A percentile compares a stretch with the other conserved stretches of the same genome.
These are phyloP conservation scores for Gephyroberyx darwinii DNA, from an alignment of 2,797 vertebrate genomes.

Conservation along the genomic window DNA sequence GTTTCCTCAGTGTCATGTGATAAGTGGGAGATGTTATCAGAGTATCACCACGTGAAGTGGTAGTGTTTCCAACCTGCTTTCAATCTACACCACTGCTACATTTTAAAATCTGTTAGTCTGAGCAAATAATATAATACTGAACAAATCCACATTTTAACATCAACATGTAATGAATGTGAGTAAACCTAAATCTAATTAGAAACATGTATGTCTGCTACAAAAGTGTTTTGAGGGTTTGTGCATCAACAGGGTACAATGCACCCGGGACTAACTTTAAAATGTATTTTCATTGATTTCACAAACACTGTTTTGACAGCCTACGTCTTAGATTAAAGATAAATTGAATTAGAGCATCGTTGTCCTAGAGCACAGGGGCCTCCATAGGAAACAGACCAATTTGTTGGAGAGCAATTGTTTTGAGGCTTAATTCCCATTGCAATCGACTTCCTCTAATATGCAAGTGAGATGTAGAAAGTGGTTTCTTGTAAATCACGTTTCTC, in stretches of 20 bases:
- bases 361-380: constrained; percentile 16
- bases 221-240: constrained; percentile 18
- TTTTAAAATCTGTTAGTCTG: neutral
- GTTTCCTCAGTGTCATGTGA: constrained; percentile 13
- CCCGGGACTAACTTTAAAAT: constrained; percentile 20
- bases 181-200: constrained; percentile 28
- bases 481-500: constrained; percentile 21
- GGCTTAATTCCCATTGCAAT: constrained; percentile 55
- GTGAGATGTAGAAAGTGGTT: constrained; percentile 37
- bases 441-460: constrained; percentile 41
- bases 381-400: constrained; percentile 45
- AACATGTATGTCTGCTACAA: constrained; percentile 39
- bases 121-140: constrained; percentile 16
- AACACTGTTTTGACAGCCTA: constrained; percentile 37
- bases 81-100: no score
- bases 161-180: constrained; percentile 22
- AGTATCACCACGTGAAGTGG: neutral
- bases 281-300: constrained; percentile 39
- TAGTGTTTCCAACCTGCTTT: no score
- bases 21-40: constrained; percentile 21
- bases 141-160: constrained; percentile 26
- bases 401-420: constrained; percentile 54
- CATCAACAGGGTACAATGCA: constrained; percentile 12
- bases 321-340: constrained; percentile 40
- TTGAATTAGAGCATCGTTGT: constrained; percentile 43